Base-by-base conservation (phyloP, 2,888 invertebrate species). In the Eupeodes luniger region DNA sequence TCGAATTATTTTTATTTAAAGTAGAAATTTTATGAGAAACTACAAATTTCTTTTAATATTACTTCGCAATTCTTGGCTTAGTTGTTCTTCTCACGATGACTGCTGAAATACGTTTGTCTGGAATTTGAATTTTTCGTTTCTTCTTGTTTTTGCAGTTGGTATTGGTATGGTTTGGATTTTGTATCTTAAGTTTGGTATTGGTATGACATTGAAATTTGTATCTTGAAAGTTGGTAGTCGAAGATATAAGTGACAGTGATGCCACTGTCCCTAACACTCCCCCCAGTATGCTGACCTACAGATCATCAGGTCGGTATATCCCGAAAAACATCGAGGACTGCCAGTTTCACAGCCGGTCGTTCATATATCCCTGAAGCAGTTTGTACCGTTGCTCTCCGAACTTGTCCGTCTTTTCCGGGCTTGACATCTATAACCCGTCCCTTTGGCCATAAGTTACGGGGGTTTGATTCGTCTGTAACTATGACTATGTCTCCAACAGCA, bases 331-430 rank as follows among this genome's bases (percentile, higher is more conserved):
- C 66, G 27, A 66, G 67, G 49, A 66, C 19, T 11, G 49, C 66
- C 49, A 66, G 27, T 11, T 66, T 66, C 19, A 66, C 49, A 11
- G 47, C 66, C 5, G 66, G 66, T 47, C 49, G 11, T 66, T 66
- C 66, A 19, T 66, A 66, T 36, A 66, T 66, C 16, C 66, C 66
- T 16, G 66, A 9, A 0, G 66, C 5, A 36, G 66, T 66, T 66
- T 66, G 66, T 47, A 66, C 47, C 14, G 44, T 66, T 14, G 66
- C 66, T n/a, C 66, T 6, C 19, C 51, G 12, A 51, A 12, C 51
- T 51, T 51, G 51, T 51, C 51, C 59, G 10, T 59, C 59, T 59
- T 59, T 59, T 19, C 34, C 34, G 19, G 12, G 34, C 5, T 34
- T 59, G 59, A 59, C 34, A 11, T 59, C 34, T 59, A 59, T 59